Evolutionary conservation across 35 echinoderm and acorn worm genomes (phyloP).

Genomic region (Lytechinus variegatus): DNA sequence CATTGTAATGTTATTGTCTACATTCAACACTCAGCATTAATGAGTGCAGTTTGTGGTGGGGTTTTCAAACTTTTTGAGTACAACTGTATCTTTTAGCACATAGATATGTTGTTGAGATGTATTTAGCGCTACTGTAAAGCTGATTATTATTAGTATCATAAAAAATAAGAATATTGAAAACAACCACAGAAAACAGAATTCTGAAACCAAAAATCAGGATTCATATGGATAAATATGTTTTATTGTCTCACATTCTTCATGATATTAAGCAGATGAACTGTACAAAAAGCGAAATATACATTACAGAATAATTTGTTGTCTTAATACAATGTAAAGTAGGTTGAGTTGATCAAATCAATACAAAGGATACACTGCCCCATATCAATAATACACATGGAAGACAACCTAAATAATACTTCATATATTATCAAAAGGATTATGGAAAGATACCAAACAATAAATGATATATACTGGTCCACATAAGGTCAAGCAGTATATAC

Average conservation of each 20-base stretch:
- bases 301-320: not conserved
- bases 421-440: not conserved
- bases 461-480: not conserved
- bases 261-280: not conserved
- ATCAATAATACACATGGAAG: not conserved
- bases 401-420: not conserved
- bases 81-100: too few species aligned
- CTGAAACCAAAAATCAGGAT: not conserved
- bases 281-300: conserved; percentile 23
- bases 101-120: too few species aligned
- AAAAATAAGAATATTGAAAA: too few species aligned
- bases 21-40: too few species aligned
- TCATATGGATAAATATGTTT: conserved; percentile 54
- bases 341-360: conserved; percentile 20
- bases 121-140: too few species aligned
- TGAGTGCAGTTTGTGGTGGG: too few species aligned
- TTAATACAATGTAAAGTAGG: not conserved
- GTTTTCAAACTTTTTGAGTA: too few species aligned
- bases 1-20: too few species aligned
- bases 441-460: not conserved
- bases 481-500: not conserved
- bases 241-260: conserved; percentile 40
- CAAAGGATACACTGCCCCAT: not conserved
- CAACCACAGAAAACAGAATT: too few species aligned
- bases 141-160: too few species aligned